A percentile compares a stretch with the other conserved stretches of the same genome.
These are phyloP conservation scores for Macheiramphus alcinus DNA, from an alignment of 2,113 vertebrate species.

Conservation along the genomic window DNA sequence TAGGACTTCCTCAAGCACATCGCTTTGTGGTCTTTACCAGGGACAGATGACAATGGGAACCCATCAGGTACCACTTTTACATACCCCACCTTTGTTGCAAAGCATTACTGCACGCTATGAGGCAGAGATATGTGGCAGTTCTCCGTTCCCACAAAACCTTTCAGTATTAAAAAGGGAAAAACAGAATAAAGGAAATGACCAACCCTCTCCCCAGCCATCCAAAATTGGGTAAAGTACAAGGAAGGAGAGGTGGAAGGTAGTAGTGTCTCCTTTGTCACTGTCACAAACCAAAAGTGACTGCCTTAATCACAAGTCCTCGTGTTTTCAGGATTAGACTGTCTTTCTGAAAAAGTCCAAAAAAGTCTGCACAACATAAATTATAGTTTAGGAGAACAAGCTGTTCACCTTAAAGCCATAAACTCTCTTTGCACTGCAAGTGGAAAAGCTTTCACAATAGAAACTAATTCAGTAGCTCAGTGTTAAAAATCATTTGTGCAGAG, in stretches of 20 bases:
- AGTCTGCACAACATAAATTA: not conserved
- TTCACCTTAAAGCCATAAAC: not conserved
- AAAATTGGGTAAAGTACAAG: not conserved
- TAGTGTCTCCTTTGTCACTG: not conserved
- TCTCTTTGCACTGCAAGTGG: not conserved
- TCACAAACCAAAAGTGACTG: not conserved
- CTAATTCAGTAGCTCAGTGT: not conserved
- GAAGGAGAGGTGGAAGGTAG: not conserved
- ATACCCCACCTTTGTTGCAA: rapidly evolving
- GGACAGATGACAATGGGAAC: too few relatives aligned
- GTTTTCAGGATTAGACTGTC: not conserved
- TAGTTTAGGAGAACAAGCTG: not conserved
- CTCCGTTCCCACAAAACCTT: not conserved
- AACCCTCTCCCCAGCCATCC: not conserved
- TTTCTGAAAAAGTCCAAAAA: not conserved
- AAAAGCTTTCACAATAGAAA: not conserved
- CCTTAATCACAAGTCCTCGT: not conserved
- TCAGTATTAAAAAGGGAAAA: not conserved
- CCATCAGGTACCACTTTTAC: not conserved
- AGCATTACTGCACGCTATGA: not conserved
- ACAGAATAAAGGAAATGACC: not conserved
- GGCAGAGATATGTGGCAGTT: not conserved
- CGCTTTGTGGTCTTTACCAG: rapidly evolving
- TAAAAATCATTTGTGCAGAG: not conserved
- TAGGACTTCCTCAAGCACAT: not conserved